These are phyloP conservation scores for Microtus oregoni DNA, from an alignment of 2,113 vertebrate genomes.

Conservation along the genomic window DNA sequence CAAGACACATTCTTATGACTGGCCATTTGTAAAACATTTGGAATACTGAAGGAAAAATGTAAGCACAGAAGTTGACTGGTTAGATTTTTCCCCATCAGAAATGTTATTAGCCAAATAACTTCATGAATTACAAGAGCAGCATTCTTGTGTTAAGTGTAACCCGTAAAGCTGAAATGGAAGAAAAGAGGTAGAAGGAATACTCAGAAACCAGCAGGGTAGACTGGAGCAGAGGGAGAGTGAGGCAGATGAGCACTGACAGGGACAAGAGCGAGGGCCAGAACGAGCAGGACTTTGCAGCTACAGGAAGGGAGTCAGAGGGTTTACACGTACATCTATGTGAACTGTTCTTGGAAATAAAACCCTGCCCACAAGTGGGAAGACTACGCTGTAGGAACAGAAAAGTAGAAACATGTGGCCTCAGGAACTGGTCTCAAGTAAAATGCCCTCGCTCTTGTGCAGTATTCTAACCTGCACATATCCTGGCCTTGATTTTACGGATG, in stretches of 20 bases:
- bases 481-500: neutral
- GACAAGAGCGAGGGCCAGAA: neutral
- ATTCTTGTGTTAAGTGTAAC: neutral
- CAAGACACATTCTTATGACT: slow-evolving; percentile 43
- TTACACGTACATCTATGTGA: neutral
- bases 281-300: neutral
- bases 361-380: neutral
- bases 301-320: neutral
- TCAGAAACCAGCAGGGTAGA: neutral
- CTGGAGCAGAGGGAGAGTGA: neutral
- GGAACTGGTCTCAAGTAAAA: neutral
- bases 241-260: neutral
- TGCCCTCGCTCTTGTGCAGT: neutral
- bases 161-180: neutral
- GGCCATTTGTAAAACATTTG: neutral
- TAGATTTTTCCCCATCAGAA: neutral
- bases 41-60: neutral
- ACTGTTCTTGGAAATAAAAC: neutral
- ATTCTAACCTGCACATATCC: neutral
- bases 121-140: neutral
- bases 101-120: slow-evolving; percentile 32
- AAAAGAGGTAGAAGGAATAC: neutral
- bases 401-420: neutral
- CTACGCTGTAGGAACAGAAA: no score
- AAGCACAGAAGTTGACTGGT: neutral